These are phyloP conservation scores for Nycteola revayana DNA, from an alignment of 2,888 invertebrate genomes.

Conservation along the genomic window DNA sequence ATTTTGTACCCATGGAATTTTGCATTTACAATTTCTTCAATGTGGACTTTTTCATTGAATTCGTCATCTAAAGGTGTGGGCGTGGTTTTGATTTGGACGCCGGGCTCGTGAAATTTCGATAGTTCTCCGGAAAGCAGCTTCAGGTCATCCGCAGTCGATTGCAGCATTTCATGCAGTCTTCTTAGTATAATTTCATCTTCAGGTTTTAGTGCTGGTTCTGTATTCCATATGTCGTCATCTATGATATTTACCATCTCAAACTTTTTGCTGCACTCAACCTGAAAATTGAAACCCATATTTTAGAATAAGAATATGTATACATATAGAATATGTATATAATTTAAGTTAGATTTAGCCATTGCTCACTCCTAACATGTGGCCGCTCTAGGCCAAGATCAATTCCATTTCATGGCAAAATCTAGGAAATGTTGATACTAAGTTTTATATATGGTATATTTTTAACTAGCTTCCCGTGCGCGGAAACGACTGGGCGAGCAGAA, in stretches of 20 bases:
- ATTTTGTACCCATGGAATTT: conserved; percentile 72
- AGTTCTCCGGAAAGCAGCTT: conserved; percentile 69
- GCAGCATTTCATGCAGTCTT: conserved; percentile 73
- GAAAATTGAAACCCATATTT: conserved; percentile 23
- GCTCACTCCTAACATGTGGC: too few species aligned
- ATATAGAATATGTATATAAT: too few species aligned
- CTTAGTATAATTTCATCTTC: conserved; percentile 71
- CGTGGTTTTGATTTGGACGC: conserved; percentile 52
- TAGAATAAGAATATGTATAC: too few species aligned
- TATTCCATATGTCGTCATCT: conserved; percentile 69
- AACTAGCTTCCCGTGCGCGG: too few species aligned
- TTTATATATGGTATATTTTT: too few species aligned
- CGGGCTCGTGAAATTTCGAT: conserved; percentile 57
- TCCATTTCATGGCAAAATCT: too few species aligned
- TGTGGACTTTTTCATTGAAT: conserved; percentile 73
- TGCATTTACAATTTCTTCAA: conserved; percentile 74
- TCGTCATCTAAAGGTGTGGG: conserved; percentile 71
- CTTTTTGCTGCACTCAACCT: conserved; percentile 75
- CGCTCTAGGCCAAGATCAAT: too few species aligned
- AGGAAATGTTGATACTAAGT: too few species aligned
- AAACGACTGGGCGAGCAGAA: too few species aligned
- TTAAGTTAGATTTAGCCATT: too few species aligned
- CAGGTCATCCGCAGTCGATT: conserved; percentile 73
- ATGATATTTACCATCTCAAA: conserved; percentile 71
- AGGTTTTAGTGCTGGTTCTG: conserved; percentile 65